A percentile compares a stretch with the other conserved stretches of the same genome.
Evolutionary conservation across 2,888 invertebrate genomes (phyloP).

Genomic region (Diarsia brunnea): DNA sequence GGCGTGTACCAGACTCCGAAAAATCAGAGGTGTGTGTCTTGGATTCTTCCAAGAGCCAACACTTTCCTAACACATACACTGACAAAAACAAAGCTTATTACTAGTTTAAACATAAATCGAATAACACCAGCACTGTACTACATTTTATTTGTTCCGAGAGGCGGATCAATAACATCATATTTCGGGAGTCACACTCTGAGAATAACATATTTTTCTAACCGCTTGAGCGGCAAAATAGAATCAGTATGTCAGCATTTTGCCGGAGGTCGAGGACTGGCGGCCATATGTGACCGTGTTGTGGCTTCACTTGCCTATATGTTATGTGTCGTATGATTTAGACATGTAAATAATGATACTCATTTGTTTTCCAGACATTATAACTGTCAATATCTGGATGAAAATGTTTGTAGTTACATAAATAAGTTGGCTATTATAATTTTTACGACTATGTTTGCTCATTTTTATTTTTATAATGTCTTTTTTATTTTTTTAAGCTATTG

Average conservation of each 20-base stretch:
- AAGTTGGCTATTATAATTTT: no score
- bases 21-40: no score
- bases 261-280: constrained; percentile 70
- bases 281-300: constrained; percentile 77
- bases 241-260: constrained; percentile 76
- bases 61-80: background rate
- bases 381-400: background rate
- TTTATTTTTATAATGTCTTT: no score
- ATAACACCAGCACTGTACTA: constrained; percentile 24
- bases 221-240: constrained; percentile 74
- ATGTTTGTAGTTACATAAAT: background rate
- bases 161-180: constrained; percentile 73
- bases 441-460: no score
- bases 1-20: no score
- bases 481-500: no score
- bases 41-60: no score
- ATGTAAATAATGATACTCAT: constrained; percentile 14
- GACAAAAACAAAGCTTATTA: background rate
- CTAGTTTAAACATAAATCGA: background rate
- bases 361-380: background rate
- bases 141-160: constrained; percentile 52
- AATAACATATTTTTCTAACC: constrained; percentile 79
- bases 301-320: constrained; percentile 50
- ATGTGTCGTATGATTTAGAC: background rate
- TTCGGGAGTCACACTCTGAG: constrained; percentile 70